Evolutionary conservation across 2,888 invertebrate genomes (phyloP), one percentile per base, ranked within the genome.

Genomic region (Ephialtes manifestator): DNA sequence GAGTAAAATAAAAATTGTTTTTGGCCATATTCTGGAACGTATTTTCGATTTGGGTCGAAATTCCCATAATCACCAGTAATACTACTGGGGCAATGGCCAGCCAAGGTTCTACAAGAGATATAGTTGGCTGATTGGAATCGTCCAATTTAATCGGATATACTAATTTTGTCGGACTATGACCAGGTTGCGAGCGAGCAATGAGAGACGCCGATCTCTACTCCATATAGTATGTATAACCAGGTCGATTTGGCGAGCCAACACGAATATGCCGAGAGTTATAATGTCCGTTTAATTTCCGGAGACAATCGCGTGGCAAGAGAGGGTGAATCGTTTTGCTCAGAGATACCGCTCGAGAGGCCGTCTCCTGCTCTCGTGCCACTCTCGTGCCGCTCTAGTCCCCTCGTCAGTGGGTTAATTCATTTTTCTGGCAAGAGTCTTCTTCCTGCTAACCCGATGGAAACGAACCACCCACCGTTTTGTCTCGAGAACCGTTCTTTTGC

Each of bases 261-360:
- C 77, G 83, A 80, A 81, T 85, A 81, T 81, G 83, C 58, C 72
- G 31, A 46, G 71, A 72, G 71, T 83, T 83, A 83, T 84, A 87
- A 85, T 83, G 81, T 81, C 67, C 85, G 82, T 86, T 87, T 87
- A 87, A 87, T 87, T 87, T 87, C 84, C 86, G 85, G 82, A 81
- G 71, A 78, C 84, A 78, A 86, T 86, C 72, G 53, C 68, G 46
- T 20, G 43, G 39, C 71, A 68, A 67, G 80, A 72, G 74, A 39
- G 77, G 48, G 70, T 39, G 70, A 77, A 75, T 65, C 63, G 68
- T 81, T 80, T 83, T 65, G 53, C 74, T 65, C 55, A 74, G 76
- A 84, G 77, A 60, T 13, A 13, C 15, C 65, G 76, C 58, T 81
- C 53, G 58, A 72, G 43, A 43, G 28, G 20, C 10, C 46, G 74